Base-by-base conservation (phyloP, 2,888 invertebrate genomes). In the Thumatha senex region DNA sequence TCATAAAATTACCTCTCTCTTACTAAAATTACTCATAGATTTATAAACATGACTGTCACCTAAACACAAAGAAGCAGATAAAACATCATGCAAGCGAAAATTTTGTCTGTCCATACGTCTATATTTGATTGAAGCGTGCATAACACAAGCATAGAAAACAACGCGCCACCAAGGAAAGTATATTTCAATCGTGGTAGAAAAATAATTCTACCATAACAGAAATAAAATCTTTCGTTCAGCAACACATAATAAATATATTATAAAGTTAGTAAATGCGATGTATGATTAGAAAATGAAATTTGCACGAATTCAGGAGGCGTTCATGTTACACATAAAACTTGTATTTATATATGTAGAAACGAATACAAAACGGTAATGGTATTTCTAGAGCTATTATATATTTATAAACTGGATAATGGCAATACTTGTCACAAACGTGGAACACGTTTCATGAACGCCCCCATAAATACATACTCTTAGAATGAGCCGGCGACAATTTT, bases 401-500 rank as follows among this genome's bases (percentile, higher is more conserved):
- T 31, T 18, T 15, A 11, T 15, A 31, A 31, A 30, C 45, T 36
- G 3, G 11, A 11, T 13, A 12, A 36, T 40, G 29, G 9, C 11
- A 42, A 43, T n/a, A 44, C 33, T 7, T 41, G n/a, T n/a, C 48
- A 13, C 45, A 31, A 53, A 58, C 51, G 8, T 24, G 41, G 31
- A 44, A 42, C 43, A 56, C 53, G 54, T 53, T 43, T 44, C 59
- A 69, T 54, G 66, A 46, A 59, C 67, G 60, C 65, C 46, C 67
- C 58, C 59, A 60, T 55, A 38, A 54, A 84, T 89, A 91, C 91
- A 81, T 91, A 91, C 91, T 89, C 86, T 89, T 90, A 51, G 83
- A 70, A 76, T 89, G 89, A 55, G 87, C 89, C 63, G 91, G 89
- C 67, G 90, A 90, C 58, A 89, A 73, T 75, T 91, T 91, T 58